Base-by-base conservation (phyloP, 1,140 invertebrate species). In the Brachionus angularis region DNA sequence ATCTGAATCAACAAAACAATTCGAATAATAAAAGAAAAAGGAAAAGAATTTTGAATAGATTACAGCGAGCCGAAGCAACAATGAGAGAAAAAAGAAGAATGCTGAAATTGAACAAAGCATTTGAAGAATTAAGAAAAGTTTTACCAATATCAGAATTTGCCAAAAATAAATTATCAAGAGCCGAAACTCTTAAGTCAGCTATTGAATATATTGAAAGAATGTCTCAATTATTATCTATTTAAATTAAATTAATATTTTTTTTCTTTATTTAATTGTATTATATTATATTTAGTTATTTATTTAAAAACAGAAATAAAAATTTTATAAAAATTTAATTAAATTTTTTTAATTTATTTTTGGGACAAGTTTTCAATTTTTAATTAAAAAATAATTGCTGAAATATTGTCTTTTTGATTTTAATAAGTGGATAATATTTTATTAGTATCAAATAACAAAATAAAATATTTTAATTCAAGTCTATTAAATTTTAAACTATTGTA, bases 61-160 rank as follows among this genome's bases (percentile, higher is more conserved):
- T 61, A 16, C 71, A 72, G 23, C 16, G 71, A 47, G 53, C 44
- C 12, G 71, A 72, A 29, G 71, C 71, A 12, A 72, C 71, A 12
- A 46, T 61, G 27, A 23, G 71, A 5, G 71, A 72, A 50, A 72
- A 72, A 21, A 34, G 44, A 29, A 25, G 71, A 47, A 72, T 72
- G 71, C 29, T 61, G 5, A 72, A 72, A 42, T 29, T 72, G 1
- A 72, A 72, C n/a, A 34, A 36, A 25, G 55, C 71, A 27, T 72
- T 72, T 42, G 71, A 72, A 52, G 39, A 72, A n/a, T 44, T 72
- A 29, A 47, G 71, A 49, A 61, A 62, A 42, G 55, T 72, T n/a
- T 42, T 72, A 29, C 71, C 71, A 14, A 49, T 49, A 39, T 61
- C 55, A 5, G 39, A 49, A 14, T 61, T 61, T 34, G 71, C 53